Evolutionary conservation across 2,888 invertebrate species (phyloP), one percentile per base, ranked within the genome.

Genomic region (Platypus cylindrus): DNA sequence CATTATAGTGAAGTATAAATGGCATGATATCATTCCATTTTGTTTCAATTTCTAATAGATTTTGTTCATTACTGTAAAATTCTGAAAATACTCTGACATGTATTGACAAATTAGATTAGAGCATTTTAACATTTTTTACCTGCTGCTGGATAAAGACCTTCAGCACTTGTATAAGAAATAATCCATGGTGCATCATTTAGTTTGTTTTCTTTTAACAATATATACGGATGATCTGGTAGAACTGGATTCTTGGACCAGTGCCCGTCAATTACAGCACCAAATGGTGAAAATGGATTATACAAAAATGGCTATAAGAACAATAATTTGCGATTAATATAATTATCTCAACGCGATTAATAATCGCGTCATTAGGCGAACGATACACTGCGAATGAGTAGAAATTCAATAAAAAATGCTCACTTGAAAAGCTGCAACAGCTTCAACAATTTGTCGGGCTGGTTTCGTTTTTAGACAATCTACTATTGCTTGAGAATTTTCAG

Each of bases 81-180:
- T 59, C 62, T 59, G 37, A 32, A 48, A 48, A 36, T 17, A 29
- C 8, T 16, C 12, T 31, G 31, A 9, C 8, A 11, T 31, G 9
- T 20, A 20, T 20, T 20, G 9, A 7, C 9, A 9, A 5, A 20
- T 20, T 20, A 5, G 20, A 20, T 7, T 20, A 20, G 20, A 20
- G 5, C 5, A 20, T 20, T 20, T 20, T 9, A 20, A 7, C 20
- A 20, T 7, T 20, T 24, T 30, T 2, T 59, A 78, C 79, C 70
- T 51, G 74, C 71, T 24, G 71, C 77, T 17, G 81, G 80, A 48
- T 77, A 81, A 13, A 80, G 62, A 35, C 84, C 84, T 57, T 85
- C 85, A 32, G 79, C 72, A 14, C 72, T 68, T 0, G 75, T 73
- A 30, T 76, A 68, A 2, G 76, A 73, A 2, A 73, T 66, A 34